These are phyloP conservation scores for Dendropsophus ebraccatus DNA, from an alignment of 2,113 vertebrate species.

Conservation along the genomic window DNA sequence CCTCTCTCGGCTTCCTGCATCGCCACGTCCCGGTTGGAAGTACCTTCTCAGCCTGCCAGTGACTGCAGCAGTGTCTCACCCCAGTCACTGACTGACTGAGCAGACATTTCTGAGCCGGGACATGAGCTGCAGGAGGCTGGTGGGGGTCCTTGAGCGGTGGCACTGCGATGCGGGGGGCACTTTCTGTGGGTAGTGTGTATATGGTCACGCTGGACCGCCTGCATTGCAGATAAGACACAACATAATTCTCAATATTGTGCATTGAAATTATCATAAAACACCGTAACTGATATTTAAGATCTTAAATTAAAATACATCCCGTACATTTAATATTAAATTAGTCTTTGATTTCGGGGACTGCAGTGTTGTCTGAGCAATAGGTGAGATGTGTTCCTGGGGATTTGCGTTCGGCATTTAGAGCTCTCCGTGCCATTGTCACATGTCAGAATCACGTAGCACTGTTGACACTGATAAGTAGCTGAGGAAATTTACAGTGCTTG, in stretches of 20 bases:
- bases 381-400: not conserved
- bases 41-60: too few species aligned
- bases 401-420: not conserved
- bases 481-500: slow-evolving; percentile 35
- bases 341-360: not conserved
- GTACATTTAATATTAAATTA: not conserved
- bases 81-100: too few species aligned
- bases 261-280: not conserved
- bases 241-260: not conserved
- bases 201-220: not conserved
- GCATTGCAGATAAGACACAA: not conserved
- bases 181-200: too few species aligned
- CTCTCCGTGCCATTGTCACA: not conserved
- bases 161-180: too few species aligned
- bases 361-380: not conserved
- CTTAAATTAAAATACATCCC: not conserved
- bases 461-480: slow-evolving; percentile 43
- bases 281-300: not conserved
- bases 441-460: not conserved
- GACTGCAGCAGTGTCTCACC: too few species aligned
- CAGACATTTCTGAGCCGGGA: too few species aligned
- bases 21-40: too few species aligned
- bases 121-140: too few species aligned
- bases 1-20: too few species aligned
- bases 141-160: too few species aligned